A percentile compares a stretch with the other conserved stretches of the same genome.
Evolutionary conservation across 2,113 vertebrate genomes (phyloP).

Genomic region (Myotis davidii): DNA sequence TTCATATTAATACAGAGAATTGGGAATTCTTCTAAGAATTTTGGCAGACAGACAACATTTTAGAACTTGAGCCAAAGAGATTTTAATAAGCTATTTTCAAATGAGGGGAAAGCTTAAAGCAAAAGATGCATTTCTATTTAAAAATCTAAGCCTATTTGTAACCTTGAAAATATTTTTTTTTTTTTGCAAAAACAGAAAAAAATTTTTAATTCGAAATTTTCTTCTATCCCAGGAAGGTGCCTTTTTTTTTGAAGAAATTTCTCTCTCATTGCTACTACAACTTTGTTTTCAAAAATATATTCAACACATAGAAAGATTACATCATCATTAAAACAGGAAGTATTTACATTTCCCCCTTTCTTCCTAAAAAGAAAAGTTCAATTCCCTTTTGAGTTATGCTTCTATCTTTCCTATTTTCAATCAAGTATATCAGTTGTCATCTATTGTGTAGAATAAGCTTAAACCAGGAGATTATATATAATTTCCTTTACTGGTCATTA

Average conservation of each 20-base stretch:
- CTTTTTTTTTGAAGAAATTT: not conserved
- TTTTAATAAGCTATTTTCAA: constrained; percentile 74
- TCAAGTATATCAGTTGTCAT: not conserved
- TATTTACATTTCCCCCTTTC: not conserved
- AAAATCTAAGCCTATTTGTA: not conserved
- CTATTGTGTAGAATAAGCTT: not conserved
- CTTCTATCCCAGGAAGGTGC: not conserved
- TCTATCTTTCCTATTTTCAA: not conserved
- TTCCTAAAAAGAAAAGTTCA: not conserved
- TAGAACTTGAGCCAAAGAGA: constrained; percentile 64
- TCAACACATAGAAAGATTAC: not conserved
- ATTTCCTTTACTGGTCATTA: not conserved
- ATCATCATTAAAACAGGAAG: not conserved
- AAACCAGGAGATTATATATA: not conserved
- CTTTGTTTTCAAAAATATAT: not conserved
- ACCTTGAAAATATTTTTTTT: not conserved
- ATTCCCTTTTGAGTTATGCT: not conserved
- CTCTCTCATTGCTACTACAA: not conserved
- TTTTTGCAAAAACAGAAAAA: not conserved
- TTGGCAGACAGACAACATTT: constrained; percentile 59
- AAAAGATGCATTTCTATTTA: not conserved
- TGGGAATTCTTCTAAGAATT: constrained; percentile 68
- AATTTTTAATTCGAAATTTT: not conserved
- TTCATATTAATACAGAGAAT: constrained; percentile 37
- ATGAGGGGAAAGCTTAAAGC: constrained; percentile 60